Evolutionary conservation across 2,797 vertebrate species (phyloP).

Genomic region (Aselliscus stoliczkanus): DNA sequence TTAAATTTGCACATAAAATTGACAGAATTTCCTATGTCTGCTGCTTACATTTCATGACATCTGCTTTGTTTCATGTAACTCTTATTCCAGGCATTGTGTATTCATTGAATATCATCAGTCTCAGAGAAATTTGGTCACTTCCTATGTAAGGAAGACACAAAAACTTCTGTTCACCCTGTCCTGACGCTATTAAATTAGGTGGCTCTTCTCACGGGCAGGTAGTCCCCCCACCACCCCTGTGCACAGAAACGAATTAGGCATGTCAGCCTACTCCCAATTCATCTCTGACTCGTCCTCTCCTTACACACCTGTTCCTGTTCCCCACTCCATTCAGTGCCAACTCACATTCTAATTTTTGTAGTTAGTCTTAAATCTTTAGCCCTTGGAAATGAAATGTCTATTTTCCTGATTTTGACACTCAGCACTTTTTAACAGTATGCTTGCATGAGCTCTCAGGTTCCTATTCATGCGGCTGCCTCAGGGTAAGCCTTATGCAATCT

Average conservation of each 20-base stretch:
- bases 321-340: not conserved
- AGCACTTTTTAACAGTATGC: not conserved
- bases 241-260: not conserved
- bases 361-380: not conserved
- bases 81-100: not conserved
- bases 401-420: not conserved
- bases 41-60: not conserved
- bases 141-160: not conserved
- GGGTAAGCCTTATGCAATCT: not conserved
- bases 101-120: not conserved
- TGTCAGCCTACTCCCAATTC: too few species aligned
- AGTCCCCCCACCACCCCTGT: not conserved
- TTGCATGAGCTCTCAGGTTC: not conserved
- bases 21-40: not conserved
- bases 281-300: not conserved
- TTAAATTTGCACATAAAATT: not conserved
- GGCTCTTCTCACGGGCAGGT: not conserved
- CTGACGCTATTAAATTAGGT: not conserved
- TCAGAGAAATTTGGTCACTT: not conserved
- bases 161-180: not conserved
- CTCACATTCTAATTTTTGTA: not conserved
- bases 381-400: not conserved
- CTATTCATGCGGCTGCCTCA: not conserved
- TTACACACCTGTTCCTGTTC: not conserved
- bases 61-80: not conserved